Evolutionary conservation across 1,140 invertebrate species (phyloP), one percentile per base, ranked within the genome.

Genomic region (Eciton burchellii): DNA sequence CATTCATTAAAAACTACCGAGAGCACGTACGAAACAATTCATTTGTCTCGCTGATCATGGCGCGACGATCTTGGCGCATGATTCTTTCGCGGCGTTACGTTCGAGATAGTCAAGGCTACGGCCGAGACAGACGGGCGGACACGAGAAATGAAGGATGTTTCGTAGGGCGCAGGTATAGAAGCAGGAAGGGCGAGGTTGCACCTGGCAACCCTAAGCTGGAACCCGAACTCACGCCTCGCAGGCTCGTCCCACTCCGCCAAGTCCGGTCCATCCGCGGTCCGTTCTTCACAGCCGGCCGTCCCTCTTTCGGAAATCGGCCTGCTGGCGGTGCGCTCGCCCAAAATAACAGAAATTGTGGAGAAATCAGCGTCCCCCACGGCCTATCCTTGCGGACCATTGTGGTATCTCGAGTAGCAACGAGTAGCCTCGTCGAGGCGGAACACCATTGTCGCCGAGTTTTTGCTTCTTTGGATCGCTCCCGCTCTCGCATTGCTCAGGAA

Each of bases 331-430:
- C 19, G 43, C 47, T 73, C 60, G 35, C 1, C 62, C 63, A 76
- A 63, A 85, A 83, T 85, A 85, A 86, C 49, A 63, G 79, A 86
- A 86, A 86, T 83, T 82, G 63, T 35, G 63, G 84, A 45, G 85
- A 71, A 85, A 83, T 85, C 84, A 52, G 21, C 26, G 63, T 74
- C 54, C 43, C 47, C 74, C 1, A 21, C n/a, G 24, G 35, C 5
- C 14, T n/a, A 35, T 26, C 19, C n/a, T 26, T 21, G 9, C 3
- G 21, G 11, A 19, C 47, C 21, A 82, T 86, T 73, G 83, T 82
- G 45, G 5, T 41, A 8, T 19, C 52, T 41, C 41, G 29, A 54
- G 63, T 14, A 68, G 29, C 54, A 43, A 57, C 63, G 14, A 62
- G 9, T 41, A 2, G 26, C 12, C 26, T 45, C 54, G 29, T 45